Evolutionary conservation across 1,140 invertebrate genomes (phyloP).

Genomic region (Gryon sp.): DNA sequence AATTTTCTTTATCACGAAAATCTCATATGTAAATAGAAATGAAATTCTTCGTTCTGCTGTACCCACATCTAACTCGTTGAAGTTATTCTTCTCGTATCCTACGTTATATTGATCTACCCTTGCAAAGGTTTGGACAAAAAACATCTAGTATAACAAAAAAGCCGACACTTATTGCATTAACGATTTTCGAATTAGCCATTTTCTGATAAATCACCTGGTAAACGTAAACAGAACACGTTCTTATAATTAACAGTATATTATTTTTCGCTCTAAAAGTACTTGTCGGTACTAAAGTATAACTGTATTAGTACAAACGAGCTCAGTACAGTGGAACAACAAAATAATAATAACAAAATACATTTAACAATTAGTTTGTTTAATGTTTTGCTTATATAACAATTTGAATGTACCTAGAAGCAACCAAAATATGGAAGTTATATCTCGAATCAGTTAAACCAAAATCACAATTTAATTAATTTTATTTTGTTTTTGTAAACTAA

Average conservation of each 20-base stretch:
- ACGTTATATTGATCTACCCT: conserved; percentile 42
- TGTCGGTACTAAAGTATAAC: not conserved
- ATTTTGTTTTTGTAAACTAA: no score
- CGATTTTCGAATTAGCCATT: conserved; percentile 33
- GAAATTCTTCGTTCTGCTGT: conserved; percentile 36
- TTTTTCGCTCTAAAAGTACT: conserved; percentile 5
- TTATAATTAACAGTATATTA: conserved; percentile 18
- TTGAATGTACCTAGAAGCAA: no score
- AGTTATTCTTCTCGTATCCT: conserved; percentile 47
- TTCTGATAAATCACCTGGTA: conserved; percentile 37
- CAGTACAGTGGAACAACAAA: no score
- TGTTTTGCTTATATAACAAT: no score
- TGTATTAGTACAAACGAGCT: not conserved
- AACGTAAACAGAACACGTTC: conserved; percentile 21
- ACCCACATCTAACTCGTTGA: conserved; percentile 12
- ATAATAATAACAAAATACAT: no score
- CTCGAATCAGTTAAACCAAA: no score
- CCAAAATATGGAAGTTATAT: no score
- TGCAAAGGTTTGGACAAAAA: conserved; percentile 30
- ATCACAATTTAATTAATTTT: no score
- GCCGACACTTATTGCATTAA: conserved; percentile 38
- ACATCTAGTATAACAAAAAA: conserved; percentile 11
- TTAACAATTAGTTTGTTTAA: no score
- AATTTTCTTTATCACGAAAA: conserved; percentile 34
- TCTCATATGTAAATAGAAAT: conserved; percentile 37